These are phyloP conservation scores for Polypterus bichir DNA, from an alignment of 2,113 vertebrate species.

Conservation along the genomic window DNA sequence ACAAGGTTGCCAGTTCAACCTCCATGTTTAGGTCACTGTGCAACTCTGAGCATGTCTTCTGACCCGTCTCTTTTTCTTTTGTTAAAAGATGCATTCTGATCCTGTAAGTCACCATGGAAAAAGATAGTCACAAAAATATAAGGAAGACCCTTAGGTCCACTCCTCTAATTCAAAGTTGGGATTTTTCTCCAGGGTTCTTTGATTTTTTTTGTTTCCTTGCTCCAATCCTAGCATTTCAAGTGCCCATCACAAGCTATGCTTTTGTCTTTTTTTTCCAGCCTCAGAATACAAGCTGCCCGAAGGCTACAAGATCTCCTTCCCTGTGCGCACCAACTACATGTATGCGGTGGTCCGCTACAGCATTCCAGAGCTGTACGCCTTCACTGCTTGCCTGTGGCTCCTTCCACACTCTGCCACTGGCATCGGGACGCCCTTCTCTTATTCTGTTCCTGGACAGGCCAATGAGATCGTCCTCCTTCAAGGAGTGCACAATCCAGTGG, in stretches of 20 bases:
- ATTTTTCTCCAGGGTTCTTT: not conserved
- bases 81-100: too few relatives aligned
- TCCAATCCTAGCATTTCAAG: not conserved
- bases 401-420: conserved; percentile 58
- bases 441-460: conserved; percentile 75
- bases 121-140: too few relatives aligned
- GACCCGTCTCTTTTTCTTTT: too few relatives aligned
- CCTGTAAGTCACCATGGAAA: too few relatives aligned
- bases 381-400: conserved; percentile 85
- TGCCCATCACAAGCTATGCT: not conserved
- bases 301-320: conserved; percentile 79
- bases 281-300: conserved; percentile 61
- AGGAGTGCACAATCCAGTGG: conserved; percentile 75
- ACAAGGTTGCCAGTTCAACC: too few relatives aligned
- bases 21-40: too few relatives aligned
- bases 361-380: conserved; percentile 82
- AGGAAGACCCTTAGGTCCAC: too few relatives aligned
- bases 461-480: conserved; percentile 89
- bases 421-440: conserved; percentile 91
- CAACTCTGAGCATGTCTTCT: too few relatives aligned
- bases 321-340: conserved; percentile 90
- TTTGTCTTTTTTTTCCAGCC: not conserved
- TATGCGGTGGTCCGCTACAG: conserved; percentile 75
- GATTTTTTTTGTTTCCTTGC: not conserved
- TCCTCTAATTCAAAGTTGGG: too few relatives aligned